A percentile compares a stretch with the other conserved stretches of the same genome.
Evolutionary conservation across 2,113 vertebrate species (phyloP).

Genomic region (Miniopterus natalensis): DNA sequence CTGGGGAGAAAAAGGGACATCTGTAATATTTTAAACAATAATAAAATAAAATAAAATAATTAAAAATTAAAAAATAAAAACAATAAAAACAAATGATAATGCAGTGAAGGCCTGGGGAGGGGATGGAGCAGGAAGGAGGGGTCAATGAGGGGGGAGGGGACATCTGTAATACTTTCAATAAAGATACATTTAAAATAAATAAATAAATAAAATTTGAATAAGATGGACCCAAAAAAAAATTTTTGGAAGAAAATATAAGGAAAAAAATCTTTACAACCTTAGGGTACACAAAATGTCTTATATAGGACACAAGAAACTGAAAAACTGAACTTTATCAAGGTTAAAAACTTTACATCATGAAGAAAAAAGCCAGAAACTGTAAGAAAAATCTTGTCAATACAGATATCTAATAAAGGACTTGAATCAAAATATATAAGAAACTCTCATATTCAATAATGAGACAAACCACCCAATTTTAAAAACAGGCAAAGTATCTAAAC

Average conservation of each 20-base stretch:
- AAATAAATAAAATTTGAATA: too few species aligned
- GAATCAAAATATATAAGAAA: constrained; percentile 11
- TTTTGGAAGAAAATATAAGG: background rate
- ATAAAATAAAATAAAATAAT: background rate
- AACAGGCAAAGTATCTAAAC: background rate
- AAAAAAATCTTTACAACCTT: background rate
- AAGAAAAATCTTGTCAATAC: background rate
- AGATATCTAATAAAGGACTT: background rate
- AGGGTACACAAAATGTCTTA: background rate
- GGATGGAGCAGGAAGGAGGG: too few species aligned
- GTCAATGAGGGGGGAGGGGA: too few species aligned
- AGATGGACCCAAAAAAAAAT: background rate
- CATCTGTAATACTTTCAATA: background rate
- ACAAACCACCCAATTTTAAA: background rate
- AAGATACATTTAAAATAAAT: background rate
- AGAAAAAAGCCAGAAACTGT: constrained; percentile 17
- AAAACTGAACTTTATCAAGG: constrained; percentile 23
- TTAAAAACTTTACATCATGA: constrained; percentile 2
- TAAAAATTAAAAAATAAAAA: too few species aligned
- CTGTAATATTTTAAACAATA: background rate
- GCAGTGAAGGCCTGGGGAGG: too few species aligned
- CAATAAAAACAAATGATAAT: too few species aligned
- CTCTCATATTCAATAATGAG: constrained; percentile 16
- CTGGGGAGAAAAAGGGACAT: background rate
- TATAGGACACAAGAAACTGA: background rate